phyloP scores from a whole-genome alignment of 2,113 vertebrate species.

The Gavia stellata region DNA sequence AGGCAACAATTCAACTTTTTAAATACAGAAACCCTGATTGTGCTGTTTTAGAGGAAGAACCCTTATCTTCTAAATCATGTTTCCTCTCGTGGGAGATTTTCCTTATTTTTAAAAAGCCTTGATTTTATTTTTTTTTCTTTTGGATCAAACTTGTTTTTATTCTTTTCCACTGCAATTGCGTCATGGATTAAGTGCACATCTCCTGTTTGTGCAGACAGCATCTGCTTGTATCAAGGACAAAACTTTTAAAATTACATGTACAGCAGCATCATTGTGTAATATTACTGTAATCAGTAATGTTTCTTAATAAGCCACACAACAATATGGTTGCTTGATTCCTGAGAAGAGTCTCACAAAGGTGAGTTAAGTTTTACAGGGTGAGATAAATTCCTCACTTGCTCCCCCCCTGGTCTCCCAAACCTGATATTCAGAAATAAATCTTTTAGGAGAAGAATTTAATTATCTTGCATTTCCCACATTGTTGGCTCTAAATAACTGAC shows the following conservation, averaged over 20 bases:
- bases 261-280: background rate
- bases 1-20: background rate
- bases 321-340: background rate
- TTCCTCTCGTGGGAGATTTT: background rate
- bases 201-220: background rate
- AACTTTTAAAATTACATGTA: background rate
- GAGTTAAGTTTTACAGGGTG: background rate
- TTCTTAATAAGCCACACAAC: background rate
- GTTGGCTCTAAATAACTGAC: background rate
- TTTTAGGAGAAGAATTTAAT: constrained; percentile 13
- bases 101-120: background rate
- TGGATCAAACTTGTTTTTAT: background rate
- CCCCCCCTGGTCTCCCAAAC: background rate
- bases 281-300: background rate
- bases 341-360: background rate
- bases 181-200: background rate
- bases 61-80: background rate
- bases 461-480: constrained; percentile 1
- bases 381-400: background rate
- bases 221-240: background rate
- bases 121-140: background rate
- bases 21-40: background rate
- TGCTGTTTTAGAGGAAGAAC: background rate
- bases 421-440: background rate
- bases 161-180: background rate